A percentile compares a stretch with the other conserved stretches of the same genome.
These are phyloP conservation scores for Nasonovia ribisnigri DNA, from an alignment of 2,888 invertebrate species.

Conservation along the genomic window DNA sequence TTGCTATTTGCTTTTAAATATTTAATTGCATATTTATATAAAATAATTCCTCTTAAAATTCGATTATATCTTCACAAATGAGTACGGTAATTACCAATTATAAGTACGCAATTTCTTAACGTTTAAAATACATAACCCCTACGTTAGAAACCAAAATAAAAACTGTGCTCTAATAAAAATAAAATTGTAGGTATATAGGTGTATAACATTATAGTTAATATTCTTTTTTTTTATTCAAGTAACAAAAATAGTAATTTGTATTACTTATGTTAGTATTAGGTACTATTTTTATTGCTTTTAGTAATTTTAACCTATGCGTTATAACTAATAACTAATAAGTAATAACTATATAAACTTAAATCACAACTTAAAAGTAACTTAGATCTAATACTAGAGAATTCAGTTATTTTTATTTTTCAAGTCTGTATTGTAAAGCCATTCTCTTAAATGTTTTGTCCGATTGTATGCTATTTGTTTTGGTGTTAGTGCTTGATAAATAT, in stretches of 20 bases:
- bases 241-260: background rate
- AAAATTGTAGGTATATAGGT: background rate
- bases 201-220: background rate
- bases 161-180: background rate
- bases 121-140: too few species aligned
- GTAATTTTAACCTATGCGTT: background rate
- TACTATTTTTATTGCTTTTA: background rate
- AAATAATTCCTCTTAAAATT: background rate
- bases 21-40: background rate
- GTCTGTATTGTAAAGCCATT: conserved; percentile 59
- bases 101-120: background rate
- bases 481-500: conserved; percentile 21
- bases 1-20: too few species aligned
- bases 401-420: conserved; percentile 1
- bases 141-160: background rate
- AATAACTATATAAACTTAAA: background rate
- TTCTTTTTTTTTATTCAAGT: background rate
- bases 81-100: background rate
- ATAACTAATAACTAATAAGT: background rate
- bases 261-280: too few species aligned
- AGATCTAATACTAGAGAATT: background rate
- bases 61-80: background rate
- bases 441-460: conserved; percentile 48
- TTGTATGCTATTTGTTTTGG: conserved; percentile 48
- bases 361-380: background rate